Base-by-base conservation (phyloP, 1,140 invertebrate genomes). In the Drosophila hydei region DNA sequence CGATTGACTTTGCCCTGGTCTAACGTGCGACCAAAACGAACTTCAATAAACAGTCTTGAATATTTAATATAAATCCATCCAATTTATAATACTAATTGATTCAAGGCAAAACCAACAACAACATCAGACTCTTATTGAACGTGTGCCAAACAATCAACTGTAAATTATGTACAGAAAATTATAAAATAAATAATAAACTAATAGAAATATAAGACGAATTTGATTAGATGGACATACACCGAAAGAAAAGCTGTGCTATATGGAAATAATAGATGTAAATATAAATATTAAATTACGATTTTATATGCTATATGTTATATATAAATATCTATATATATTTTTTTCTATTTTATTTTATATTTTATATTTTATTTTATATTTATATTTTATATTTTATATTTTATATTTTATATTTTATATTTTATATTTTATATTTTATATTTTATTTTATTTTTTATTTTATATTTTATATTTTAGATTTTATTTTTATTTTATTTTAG, bases 1-100 rank as follows among this genome's bases (percentile, higher is more conserved):
- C 16, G 33, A 56, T 51, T 51, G 48, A 9, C 48, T 16, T 25
- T 51, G 9, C 25, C 14, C 19, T 2, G 9, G 11, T 3, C 19
- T 12, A 11, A n/a, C 3, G 4, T 21, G 4, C 38, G 14, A n/a
- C 38, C n/a, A 6, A 14, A 14, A 16, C 12, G 38, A n/a, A 40
- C 5, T 40, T 40, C 4, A 4, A 6, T 7, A 8, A 7, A 1
- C n/a, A 14, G 5, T 42, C 16, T 16, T 42, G 38, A 16, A 42
- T 42, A 42, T 42, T 42, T 42, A 2, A 42, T 42, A 16, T 8
- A 16, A 42, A 16, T 16, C 38, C 38, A 42, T 42, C 38, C 38
- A 42, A 42, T 42, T 42, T 42, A 42, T 42, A 42, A 42, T 42
- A 42, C 38, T 42, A 42, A 42, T 42, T 42, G 38, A 42, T 42